Conservation (phyloP, 2,888 invertebrate genomes). For the Oligia fasciuncula region DNA sequence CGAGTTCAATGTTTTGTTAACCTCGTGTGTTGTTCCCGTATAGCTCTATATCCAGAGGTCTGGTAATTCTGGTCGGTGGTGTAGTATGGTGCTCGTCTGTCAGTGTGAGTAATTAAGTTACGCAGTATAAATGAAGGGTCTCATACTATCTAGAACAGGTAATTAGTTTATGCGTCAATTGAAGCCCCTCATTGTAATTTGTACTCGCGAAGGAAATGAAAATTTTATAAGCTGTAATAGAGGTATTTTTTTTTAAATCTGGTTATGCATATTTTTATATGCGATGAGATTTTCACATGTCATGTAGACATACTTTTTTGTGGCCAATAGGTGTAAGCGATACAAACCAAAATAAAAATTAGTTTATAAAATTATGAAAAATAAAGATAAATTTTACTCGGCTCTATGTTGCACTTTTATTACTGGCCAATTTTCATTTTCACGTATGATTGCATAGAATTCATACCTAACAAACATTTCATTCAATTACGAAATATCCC, state of each 20-base stretch:
- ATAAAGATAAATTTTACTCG: too few species aligned
- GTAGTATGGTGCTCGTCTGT: slow-evolving; percentile 78
- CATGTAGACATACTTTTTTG: neutral
- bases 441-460: neutral
- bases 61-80: slow-evolving; percentile 67
- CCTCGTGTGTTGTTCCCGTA: slow-evolving; percentile 39
- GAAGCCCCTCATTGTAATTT: slow-evolving; percentile 59
- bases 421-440: neutral
- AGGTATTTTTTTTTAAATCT: slow-evolving; percentile 4
- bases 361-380: neutral
- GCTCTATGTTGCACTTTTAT: neutral
- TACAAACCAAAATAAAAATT: neutral
- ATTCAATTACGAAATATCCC: neutral
- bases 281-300: neutral
- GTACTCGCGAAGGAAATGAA: slow-evolving; percentile 54
- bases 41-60: slow-evolving; percentile 62
- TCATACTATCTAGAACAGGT: slow-evolving; percentile 83
- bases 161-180: slow-evolving; percentile 82
- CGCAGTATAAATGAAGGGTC: slow-evolving; percentile 85
- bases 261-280: neutral
- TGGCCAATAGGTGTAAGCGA: neutral
- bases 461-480: neutral
- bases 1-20: slow-evolving; percentile 68
- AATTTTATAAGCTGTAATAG: slow-evolving; percentile 30
- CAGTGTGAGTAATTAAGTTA: slow-evolving; percentile 87